Conservation (phyloP, 2,113 vertebrate genomes). For the Heterocephalus glaber region DNA sequence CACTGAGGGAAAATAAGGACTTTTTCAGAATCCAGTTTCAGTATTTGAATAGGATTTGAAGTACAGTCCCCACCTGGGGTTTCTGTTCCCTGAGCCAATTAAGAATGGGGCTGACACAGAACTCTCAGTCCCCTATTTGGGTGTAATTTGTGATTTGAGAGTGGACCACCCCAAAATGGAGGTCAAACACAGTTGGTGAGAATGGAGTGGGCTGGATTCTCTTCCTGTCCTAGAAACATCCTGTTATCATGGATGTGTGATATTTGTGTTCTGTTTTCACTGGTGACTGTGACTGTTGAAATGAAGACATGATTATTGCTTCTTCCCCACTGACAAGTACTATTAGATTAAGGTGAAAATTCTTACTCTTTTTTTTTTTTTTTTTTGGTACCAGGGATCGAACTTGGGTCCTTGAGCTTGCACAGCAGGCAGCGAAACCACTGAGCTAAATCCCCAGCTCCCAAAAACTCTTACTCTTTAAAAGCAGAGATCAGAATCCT, state of each 20-base stretch:
- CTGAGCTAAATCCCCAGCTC: too few relatives aligned
- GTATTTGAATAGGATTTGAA: neutral
- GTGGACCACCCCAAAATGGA: rapidly evolving
- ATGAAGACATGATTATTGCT: neutral
- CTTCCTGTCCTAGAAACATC: neutral
- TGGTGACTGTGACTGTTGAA: neutral
- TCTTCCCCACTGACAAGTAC: neutral
- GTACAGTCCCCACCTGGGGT: neutral
- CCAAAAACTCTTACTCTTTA: neutral
- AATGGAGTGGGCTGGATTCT: neutral
- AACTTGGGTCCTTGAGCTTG: too few relatives aligned
- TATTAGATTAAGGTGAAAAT: neutral
- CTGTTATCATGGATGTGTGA: neutral
- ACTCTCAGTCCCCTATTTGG: neutral
- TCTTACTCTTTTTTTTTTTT: neutral
- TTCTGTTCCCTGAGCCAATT: neutral
- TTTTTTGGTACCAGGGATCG: too few relatives aligned
- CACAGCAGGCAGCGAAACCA: too few relatives aligned
- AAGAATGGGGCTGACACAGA: neutral
- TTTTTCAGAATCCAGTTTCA: neutral
- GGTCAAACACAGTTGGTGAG: neutral
- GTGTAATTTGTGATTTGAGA: neutral
- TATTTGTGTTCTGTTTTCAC: neutral
- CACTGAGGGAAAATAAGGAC: neutral
- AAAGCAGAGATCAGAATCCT: neutral